phyloP scores from a whole-genome alignment of 2,797 vertebrate genomes.

The Pseudomugil tenellus region DNA sequence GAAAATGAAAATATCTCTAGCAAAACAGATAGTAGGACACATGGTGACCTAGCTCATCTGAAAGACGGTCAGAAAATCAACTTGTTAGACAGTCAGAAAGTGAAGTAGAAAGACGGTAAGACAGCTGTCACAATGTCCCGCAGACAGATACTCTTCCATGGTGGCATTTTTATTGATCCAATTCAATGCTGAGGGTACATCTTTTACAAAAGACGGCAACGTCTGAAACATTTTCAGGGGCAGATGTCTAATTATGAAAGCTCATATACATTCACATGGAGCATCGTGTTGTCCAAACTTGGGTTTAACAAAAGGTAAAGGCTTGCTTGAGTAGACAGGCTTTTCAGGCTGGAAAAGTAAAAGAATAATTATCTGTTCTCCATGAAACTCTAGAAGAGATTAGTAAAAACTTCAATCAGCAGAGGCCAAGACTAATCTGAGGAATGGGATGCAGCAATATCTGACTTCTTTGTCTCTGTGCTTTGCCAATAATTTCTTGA shows the following conservation, averaged over 20 bases:
- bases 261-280: slow-evolving; percentile 10
- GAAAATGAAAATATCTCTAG: background rate
- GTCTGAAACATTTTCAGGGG: slow-evolving; percentile 40
- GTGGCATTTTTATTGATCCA: slow-evolving; percentile 36
- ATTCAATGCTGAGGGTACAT: slow-evolving; percentile 30
- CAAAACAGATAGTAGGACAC: slow-evolving; percentile 12
- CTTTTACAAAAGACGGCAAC: slow-evolving; percentile 24
- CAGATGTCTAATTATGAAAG: slow-evolving; percentile 27
- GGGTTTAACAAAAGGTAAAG: background rate
- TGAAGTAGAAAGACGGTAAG: background rate
- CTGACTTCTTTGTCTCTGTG: slow-evolving; percentile 31
- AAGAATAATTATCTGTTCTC: slow-evolving; percentile 48
- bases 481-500: slow-evolving; percentile 47
- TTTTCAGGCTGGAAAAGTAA: slow-evolving; percentile 42
- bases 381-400: slow-evolving; percentile 47
- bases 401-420: slow-evolving; percentile 59
- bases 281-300: background rate
- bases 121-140: background rate
- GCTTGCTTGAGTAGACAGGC: slow-evolving; percentile 24
- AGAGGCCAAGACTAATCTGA: slow-evolving; percentile 48
- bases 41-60: slow-evolving; percentile 5
- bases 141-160: slow-evolving; percentile 7
- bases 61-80: background rate
- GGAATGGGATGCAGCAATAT: slow-evolving; percentile 48
- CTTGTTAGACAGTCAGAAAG: background rate